A percentile compares a stretch with the other conserved stretches of the same genome.
Evolutionary conservation across 2,888 invertebrate genomes (phyloP).

Genomic region (Pachliopta kotzebuea): DNA sequence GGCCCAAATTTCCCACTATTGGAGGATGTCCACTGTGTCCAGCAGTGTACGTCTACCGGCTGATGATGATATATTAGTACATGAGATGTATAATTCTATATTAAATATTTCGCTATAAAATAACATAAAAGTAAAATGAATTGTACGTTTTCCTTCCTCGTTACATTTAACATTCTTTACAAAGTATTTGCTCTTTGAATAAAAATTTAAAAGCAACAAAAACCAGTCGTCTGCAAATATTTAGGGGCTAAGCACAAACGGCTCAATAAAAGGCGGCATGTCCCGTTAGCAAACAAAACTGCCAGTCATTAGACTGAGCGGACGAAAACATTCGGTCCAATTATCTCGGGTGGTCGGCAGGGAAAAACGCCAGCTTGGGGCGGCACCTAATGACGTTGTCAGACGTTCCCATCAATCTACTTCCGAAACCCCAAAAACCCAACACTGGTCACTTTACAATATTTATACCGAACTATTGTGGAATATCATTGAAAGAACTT

Average conservation of each 20-base stretch:
- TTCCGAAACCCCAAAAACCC: conserved; percentile 45
- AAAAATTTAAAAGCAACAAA: conserved; percentile 46
- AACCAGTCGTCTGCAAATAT: conserved; percentile 51
- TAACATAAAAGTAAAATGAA: not conserved
- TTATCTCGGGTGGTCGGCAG: conserved; percentile 53
- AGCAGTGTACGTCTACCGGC: too few species aligned
- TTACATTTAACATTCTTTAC: conserved; percentile 4
- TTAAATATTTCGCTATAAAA: not conserved
- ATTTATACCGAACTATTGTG: conserved; percentile 13
- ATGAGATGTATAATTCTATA: not conserved
- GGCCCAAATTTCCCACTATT: too few species aligned
- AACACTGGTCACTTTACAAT: conserved; percentile 24
- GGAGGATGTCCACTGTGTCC: too few species aligned
- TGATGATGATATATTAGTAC: not conserved
- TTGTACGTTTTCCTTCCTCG: not conserved
- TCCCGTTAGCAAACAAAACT: conserved; percentile 73
- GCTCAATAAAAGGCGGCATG: conserved; percentile 68
- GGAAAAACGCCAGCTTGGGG: conserved; percentile 61
- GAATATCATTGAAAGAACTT: conserved; percentile 5
- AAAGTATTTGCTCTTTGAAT: conserved; percentile 28
- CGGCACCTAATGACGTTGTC: conserved; percentile 73
- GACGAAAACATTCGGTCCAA: conserved; percentile 74
- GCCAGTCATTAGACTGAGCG: conserved; percentile 73
- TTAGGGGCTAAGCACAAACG: conserved; percentile 60
- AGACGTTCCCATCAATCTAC: conserved; percentile 71